Evolutionary conservation across 2,797 vertebrate genomes (phyloP).

Genomic region (Harpagifer antarcticus): DNA sequence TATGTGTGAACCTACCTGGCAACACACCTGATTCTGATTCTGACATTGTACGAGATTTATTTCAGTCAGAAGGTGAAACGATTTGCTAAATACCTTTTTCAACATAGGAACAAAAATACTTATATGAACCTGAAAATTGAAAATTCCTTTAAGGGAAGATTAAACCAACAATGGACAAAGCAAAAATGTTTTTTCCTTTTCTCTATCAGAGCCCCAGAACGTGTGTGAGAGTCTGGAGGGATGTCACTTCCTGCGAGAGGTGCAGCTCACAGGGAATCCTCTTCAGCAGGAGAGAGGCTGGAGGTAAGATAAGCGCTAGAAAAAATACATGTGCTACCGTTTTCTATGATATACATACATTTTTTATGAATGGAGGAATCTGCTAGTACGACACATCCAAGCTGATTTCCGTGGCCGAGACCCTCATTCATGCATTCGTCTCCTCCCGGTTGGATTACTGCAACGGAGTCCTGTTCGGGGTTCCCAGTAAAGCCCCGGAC

Average conservation of each 20-base stretch:
- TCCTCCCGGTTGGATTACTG: too few species aligned
- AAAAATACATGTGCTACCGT: background rate
- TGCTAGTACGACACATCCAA: background rate
- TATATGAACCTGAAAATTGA: too few species aligned
- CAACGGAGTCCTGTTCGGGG: too few species aligned
- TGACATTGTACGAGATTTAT: too few species aligned
- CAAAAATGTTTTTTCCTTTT: constrained; percentile 15
- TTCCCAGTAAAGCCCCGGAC: too few species aligned
- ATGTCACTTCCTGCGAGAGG: constrained; percentile 83
- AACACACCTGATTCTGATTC: too few species aligned
- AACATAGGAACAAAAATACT: too few species aligned
- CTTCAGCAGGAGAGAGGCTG: constrained; percentile 89
- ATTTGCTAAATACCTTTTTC: too few species aligned
- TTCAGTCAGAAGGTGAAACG: too few species aligned
- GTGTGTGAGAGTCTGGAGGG: constrained; percentile 81
- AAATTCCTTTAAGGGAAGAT: background rate
- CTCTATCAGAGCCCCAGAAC: constrained; percentile 84
- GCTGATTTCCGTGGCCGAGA: too few species aligned
- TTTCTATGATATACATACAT: background rate
- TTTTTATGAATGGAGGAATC: background rate
- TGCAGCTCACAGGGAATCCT: constrained; percentile 90
- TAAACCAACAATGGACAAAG: constrained; percentile 4
- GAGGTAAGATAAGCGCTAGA: constrained; percentile 84
- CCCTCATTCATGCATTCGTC: too few species aligned
- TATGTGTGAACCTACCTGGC: too few species aligned